Base-by-base conservation (phyloP, 92 coral and sea anemone genomes). In the Metridium senile region DNA sequence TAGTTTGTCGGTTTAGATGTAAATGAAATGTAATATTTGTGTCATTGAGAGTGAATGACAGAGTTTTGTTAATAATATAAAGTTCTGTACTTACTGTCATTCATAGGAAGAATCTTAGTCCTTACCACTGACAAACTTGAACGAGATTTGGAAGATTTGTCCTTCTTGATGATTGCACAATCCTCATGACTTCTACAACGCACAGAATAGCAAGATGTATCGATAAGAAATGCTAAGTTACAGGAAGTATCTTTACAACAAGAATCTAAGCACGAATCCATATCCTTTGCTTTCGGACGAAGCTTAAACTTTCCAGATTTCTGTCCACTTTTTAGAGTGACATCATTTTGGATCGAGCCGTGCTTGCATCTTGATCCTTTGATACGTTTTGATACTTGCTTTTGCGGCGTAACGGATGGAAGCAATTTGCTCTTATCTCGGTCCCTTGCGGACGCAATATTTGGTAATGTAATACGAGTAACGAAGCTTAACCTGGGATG, bases 191-290 rank as follows among this genome's bases (percentile, higher is more conserved):
- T 84, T 63, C 79, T 84, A 65, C 99, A 96, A 22, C 85, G 77
- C 51, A 96, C 98, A 0, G 97, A 89, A 74, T 96, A 93, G 74
- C 99, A 96, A 47, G 95, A 88, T 18, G 84, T 75, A 0, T 92
- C 99, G 1, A 89, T 91, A 27, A 93, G 74, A 76, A 88, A 96
- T 30, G 99, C 99, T 27, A 91, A 85, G 67, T 96, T 77, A 76
- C 99, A 96, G 35, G 79, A 81, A 17, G 72, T 81, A 11, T 85
- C 88, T 61, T 80, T 83, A 71, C 99, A 96, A 78, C 99, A 96
- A 51, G 82, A 58, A 9, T 91, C 85, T 58, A 96, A 74, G 56
- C 99, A 96, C 2, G 89, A 68, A 54, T 59, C 90, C 83, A 96
- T 85, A 49, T 91, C 90, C 17, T 56, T 85, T 8, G 90, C 87